Base-by-base conservation (phyloP, 2,113 vertebrate species). In the Oplegnathus fasciatus region DNA sequence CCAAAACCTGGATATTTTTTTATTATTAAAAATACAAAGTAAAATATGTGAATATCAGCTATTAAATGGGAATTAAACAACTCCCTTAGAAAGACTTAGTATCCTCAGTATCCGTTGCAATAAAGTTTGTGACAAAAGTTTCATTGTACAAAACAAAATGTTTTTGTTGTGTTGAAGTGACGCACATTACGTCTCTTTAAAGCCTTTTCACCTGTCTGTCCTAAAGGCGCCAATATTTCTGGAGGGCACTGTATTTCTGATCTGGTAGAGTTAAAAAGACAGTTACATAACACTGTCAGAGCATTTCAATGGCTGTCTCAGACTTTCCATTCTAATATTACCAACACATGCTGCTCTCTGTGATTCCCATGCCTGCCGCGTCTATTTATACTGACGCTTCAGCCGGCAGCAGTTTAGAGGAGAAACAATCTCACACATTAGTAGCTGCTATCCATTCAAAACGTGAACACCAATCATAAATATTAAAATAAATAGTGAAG, bases 271-370 rank as follows among this genome's bases (percentile, higher is more conserved):
- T 93, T 91, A 91, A 93, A 94, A 89, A 93, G 91, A 82, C 90
- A 84, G 86, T 94, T 95, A 91, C 82, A 86, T 94, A 95, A 95
- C 87, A 86, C 73, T 42, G 90, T 82, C 92, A 86, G 79, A 88
- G 85, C 90, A 88, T 93, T 94, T 94, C 93, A 91, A 93, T 92
- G 89, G 82, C 90, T 86, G 88, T 90, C 93, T 95, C 94, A 95
- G 88, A 94, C 91, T 94, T 95, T 95, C 94, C 94, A 93, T 93
- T 95, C 94, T 94, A 95, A 93, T 94, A 91, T 95, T 95, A 95
- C 93, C 89, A 75, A 89, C 93, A 94, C 93, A 94, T 93, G 92
- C 84, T 78, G 86, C 80, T 87, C 86, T 88, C 88, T 89, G 83
- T 90, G 87, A 93, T 93, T 91, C 88, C 87, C 89, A 89, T 86